These are phyloP conservation scores for Plutella xylostella DNA, from an alignment of 2,888 invertebrate genomes.

Conservation along the genomic window DNA sequence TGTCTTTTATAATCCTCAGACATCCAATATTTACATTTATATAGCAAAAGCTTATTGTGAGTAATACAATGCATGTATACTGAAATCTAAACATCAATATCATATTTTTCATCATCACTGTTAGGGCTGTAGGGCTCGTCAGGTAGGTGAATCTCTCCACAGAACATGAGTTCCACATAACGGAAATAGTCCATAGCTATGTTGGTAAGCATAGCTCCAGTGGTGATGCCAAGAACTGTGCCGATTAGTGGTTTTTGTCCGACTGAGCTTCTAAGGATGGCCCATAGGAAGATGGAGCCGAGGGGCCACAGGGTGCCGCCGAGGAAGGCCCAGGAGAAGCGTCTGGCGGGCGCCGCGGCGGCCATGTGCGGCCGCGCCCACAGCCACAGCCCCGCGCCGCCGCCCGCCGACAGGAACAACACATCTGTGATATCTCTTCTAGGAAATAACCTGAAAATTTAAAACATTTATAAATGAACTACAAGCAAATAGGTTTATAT, in stretches of 20 bases:
- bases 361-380: conserved; percentile 84
- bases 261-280: conserved; percentile 82
- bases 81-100: conserved; percentile 50
- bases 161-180: conserved; percentile 71
- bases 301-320: conserved; percentile 88
- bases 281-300: conserved; percentile 91
- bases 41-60: conserved; percentile 11
- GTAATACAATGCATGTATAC: not conserved
- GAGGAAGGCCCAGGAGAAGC: conserved; percentile 78
- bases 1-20: not conserved
- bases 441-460: conserved; percentile 74
- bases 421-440: conserved; percentile 84
- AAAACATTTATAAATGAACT: no score
- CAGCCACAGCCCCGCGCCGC: conserved; percentile 87
- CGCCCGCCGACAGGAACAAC: conserved; percentile 81
- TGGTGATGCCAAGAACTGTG: conserved; percentile 76
- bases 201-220: conserved; percentile 74
- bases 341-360: conserved; percentile 70
- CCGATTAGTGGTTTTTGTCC: conserved; percentile 77
- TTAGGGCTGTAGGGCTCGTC: conserved; percentile 57
- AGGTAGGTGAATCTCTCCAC: conserved; percentile 59
- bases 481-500: no score
- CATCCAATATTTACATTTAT: conserved; percentile 18
- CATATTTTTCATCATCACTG: conserved; percentile 67
- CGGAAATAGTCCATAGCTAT: conserved; percentile 74